Percentiles rank a stretch among this genome's conserved stretches.
These are phyloP conservation scores for Grammomys dolichurus DNA, from an alignment of 2,113 vertebrate genomes.

Conservation along the genomic window DNA sequence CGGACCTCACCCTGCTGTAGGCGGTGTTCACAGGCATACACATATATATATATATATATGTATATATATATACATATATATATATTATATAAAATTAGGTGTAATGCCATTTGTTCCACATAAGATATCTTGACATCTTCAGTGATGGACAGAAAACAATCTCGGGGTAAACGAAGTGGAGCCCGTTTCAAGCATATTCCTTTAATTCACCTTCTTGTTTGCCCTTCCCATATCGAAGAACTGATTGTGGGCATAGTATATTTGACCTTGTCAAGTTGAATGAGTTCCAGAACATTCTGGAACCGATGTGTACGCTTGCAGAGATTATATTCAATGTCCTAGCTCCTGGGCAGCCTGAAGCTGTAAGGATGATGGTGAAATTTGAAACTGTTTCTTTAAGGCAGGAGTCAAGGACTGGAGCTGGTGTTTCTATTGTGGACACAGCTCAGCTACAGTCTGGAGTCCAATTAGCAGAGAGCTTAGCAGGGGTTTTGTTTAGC, in stretches of 20 bases:
- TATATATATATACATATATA: too few relatives aligned
- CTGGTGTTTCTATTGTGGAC: background rate
- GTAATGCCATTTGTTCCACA: background rate
- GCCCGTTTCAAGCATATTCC: background rate
- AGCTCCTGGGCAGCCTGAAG: background rate
- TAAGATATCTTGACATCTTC: background rate
- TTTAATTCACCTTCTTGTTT: background rate
- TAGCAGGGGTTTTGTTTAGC: conserved; percentile 84
- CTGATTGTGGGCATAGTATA: background rate
- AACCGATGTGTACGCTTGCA: background rate
- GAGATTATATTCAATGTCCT: background rate
- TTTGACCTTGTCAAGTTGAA: background rate
- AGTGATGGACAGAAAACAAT: background rate
- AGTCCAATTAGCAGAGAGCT: conserved; percentile 79
- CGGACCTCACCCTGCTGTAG: background rate
- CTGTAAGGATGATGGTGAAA: background rate
- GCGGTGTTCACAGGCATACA: background rate
- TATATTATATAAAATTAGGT: background rate
- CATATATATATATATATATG: too few relatives aligned
- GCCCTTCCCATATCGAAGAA: background rate
- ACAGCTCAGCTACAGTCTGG: conserved; percentile 19
- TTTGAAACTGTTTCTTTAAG: conserved; percentile 71
- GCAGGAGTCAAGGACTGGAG: background rate
- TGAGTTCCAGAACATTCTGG: background rate
- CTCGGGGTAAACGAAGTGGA: too few relatives aligned